Base-by-base conservation (phyloP, 2,888 invertebrate species). In the Drosophila putrida region DNA sequence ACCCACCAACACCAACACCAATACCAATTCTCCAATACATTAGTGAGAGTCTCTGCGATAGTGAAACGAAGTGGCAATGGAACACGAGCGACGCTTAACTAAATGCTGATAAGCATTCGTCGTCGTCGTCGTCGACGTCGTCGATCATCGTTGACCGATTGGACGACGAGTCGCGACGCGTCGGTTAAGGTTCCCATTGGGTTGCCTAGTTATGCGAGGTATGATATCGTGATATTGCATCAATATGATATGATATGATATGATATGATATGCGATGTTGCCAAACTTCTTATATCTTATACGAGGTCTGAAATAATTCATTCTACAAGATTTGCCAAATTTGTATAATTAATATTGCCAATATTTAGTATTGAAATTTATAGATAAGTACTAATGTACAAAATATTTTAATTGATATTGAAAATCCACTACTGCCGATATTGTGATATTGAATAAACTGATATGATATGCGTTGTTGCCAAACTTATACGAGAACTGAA, bases 31-130 rank as follows among this genome's bases (percentile, higher is more conserved):
- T 31, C 15, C 41, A 54, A 54, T 25, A 31, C 43, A 43, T 43
- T 20, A 10, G 10, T 25, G 33, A n/a, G 49, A 55, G 15, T 46
- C 69, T 33, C n/a, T 6, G 10, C 35, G 33, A n/a, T 49, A 51
- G 15, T 46, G 71, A 62, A 76, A 78, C 65, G 70, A 27, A 50
- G 27, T 13, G 70, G 70, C 68, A 75, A 49, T 59, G 70, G 51
- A 74, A 77, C 62, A 62, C 54, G 38, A 62, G 46, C 47, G 31
- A 31, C 47, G 60, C 36, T 58, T 35, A 28, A 33, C 46, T 49
- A 5, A 13, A 27, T 35, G 64, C 39, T 71, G 64, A 71, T 71
- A 71, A 71, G 71, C 71, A n/a, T n/a, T n/a, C n/a, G n/a, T n/a
- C n/a, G 49, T 28, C 11, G n/a, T 31, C 43, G 43, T 41, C 35